Conservation (phyloP, 2,888 invertebrate species). For the Fissipunctia ypsillon region DNA sequence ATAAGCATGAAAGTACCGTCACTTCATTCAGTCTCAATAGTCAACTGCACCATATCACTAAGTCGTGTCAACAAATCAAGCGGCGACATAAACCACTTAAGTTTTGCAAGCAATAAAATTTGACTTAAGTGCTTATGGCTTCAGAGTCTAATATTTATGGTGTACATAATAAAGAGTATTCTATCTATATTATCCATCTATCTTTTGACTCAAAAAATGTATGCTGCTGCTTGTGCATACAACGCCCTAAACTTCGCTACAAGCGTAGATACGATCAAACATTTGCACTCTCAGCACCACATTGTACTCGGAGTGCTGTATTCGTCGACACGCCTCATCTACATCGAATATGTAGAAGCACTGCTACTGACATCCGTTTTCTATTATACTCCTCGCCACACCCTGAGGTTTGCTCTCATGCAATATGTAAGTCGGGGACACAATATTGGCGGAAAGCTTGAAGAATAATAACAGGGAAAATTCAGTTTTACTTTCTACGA, state of each 20-base stretch:
- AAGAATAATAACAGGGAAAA: not conserved
- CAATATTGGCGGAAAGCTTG: not conserved
- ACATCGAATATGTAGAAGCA: constrained; percentile 72
- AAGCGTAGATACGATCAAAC: not conserved
- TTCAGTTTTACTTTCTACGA: not conserved
- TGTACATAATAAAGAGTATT: too few species aligned
- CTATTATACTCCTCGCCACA: constrained; percentile 70
- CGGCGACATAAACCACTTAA: too few species aligned
- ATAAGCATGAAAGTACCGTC: too few species aligned
- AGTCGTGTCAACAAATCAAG: too few species aligned
- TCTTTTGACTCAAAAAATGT: not conserved
- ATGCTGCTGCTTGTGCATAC: too few species aligned
- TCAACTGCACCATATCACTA: too few species aligned
- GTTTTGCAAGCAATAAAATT: too few species aligned
- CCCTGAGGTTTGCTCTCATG: constrained; percentile 61
- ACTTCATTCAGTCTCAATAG: too few species aligned
- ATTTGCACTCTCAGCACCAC: constrained; percentile 73
- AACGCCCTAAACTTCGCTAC: not conserved
- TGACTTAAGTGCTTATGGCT: too few species aligned
- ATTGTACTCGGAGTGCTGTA: constrained; percentile 68
- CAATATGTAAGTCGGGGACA: constrained; percentile 34
- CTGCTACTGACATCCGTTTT: constrained; percentile 69
- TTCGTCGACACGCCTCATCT: constrained; percentile 69
- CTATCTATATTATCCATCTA: too few species aligned
- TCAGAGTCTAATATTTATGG: too few species aligned